phyloP scores from a whole-genome alignment of 53 echinoderm and acorn worm genomes.

The Apostichopus leukothele region DNA sequence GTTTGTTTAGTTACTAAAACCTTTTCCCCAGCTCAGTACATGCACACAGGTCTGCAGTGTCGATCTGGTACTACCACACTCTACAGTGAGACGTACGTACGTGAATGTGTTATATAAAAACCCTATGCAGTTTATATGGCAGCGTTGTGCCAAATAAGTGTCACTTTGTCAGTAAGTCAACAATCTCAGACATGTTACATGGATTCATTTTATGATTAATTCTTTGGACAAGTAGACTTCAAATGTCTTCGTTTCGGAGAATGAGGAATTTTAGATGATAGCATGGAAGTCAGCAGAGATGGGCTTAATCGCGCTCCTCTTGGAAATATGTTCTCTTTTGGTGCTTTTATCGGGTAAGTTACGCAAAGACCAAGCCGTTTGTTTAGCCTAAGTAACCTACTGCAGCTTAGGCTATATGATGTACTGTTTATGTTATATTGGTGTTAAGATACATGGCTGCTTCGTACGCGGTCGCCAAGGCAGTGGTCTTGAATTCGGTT shows the following conservation, averaged over 20 bases:
- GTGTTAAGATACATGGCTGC: too few relatives aligned
- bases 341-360: slow-evolving; percentile 83
- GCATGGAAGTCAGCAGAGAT: slow-evolving; percentile 75
- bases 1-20: slow-evolving; percentile 1
- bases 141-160: background rate
- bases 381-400: too few relatives aligned
- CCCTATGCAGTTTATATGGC: background rate
- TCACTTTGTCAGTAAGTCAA: background rate
- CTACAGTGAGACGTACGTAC: background rate
- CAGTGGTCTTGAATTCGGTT: too few relatives aligned
- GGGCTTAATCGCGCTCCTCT: slow-evolving; percentile 72
- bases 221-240: slow-evolving; percentile 21
- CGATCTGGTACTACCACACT: background rate
- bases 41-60: background rate
- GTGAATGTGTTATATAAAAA: background rate
- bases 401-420: too few relatives aligned
- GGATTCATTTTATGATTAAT: slow-evolving; percentile 1
- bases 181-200: background rate
- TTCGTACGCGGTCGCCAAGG: too few relatives aligned
- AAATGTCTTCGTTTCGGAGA: slow-evolving; percentile 52
- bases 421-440: too few relatives aligned
- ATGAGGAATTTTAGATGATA: slow-evolving; percentile 70
- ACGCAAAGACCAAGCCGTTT: too few relatives aligned
- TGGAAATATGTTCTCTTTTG: slow-evolving; percentile 76
- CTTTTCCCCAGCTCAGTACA: background rate